Evolutionary conservation across 64 coral and sea anemone genomes (phyloP).

Genomic region (Pachyseris speciosa): DNA sequence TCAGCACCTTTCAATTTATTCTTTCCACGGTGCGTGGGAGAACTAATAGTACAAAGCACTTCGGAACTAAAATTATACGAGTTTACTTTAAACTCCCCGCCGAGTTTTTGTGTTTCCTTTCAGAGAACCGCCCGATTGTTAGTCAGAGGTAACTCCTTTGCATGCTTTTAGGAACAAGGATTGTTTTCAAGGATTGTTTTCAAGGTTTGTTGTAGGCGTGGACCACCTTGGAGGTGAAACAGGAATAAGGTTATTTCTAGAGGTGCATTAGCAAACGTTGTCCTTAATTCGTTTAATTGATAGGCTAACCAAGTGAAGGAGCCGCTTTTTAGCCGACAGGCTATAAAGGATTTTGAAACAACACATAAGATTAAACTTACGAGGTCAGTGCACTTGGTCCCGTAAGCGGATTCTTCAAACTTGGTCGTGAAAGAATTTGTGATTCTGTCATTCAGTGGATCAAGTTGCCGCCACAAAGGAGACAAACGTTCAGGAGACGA

Average conservation of each 20-base stretch:
- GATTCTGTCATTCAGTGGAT: constrained; percentile 7
- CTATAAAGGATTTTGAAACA: not conserved
- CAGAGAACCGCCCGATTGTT: not conserved
- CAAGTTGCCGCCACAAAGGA: not conserved
- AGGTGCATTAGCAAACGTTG: not conserved
- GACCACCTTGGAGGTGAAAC: not conserved
- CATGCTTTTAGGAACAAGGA: no score
- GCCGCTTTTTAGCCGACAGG: constrained; percentile 10
- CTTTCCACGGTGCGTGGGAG: not conserved
- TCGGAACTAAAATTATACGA: not conserved
- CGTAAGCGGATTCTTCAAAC: constrained; percentile 17
- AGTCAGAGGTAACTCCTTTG: not conserved
- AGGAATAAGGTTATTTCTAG: not conserved
- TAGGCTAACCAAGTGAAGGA: constrained; percentile 1
- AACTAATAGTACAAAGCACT: constrained; percentile 2
- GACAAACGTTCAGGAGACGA: not conserved
- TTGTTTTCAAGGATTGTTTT: no score
- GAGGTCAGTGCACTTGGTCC: not conserved
- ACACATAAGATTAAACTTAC: not conserved
- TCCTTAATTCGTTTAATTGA: constrained; percentile 39
- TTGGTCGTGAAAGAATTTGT: constrained; percentile 25
- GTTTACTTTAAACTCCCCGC: constrained; percentile 3
- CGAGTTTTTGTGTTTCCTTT: not conserved
- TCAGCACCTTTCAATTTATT: not conserved
- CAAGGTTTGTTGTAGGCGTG: not conserved